Base-by-base conservation (phyloP, 2,888 invertebrate genomes). In the Hemicrepidius hirtus region DNA sequence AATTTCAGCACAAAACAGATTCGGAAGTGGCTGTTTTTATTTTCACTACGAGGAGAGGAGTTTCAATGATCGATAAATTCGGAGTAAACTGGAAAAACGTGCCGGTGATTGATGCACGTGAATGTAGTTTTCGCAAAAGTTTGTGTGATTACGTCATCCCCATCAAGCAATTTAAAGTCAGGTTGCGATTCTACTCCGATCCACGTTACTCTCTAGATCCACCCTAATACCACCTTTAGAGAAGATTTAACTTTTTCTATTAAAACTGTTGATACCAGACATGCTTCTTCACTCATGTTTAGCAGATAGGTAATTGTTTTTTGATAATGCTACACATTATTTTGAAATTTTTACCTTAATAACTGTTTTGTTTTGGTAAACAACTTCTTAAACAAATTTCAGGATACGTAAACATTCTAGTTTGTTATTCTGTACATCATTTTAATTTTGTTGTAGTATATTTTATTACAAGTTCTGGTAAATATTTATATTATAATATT, bases 181-280 rank as follows among this genome's bases (percentile, higher is more conserved):
- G 28, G 41, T 24, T 50, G 41, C 53, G 41, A 41, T 66, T 57
- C 44, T 16, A 55, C 41, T 21, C 41, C 57, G 40, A 60, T 44
- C 59, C 60, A 41, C 32, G 59, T 37, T 62, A 37, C 44, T 63
- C 44, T 63, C 12, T 53, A 69, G 41, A 62, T 63, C 62, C 44
- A 44, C 53, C 62, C 50, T 40, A 69, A 69, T 55, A 68, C 60
- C 49, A 60, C 53, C 53, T 63, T 41, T 28, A 50, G 53, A 62
- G 40, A 24, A 44, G 62, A 69, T 69, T 62, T 63, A 63, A 69
- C 62, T 63, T 63, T 69, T 69, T 68, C 62, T 62, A 50, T 62
- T 69, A 53, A 69, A 69, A 63, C 40, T 53, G 64, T 49, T 35
- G 44, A 24, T 44, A 63, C 53, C 53, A 24, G 53, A 53, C 21